Percentiles rank a stretch among this genome's conserved stretches.
Evolutionary conservation across 1,140 invertebrate species (phyloP).

Genomic region (Eueides isabella): DNA sequence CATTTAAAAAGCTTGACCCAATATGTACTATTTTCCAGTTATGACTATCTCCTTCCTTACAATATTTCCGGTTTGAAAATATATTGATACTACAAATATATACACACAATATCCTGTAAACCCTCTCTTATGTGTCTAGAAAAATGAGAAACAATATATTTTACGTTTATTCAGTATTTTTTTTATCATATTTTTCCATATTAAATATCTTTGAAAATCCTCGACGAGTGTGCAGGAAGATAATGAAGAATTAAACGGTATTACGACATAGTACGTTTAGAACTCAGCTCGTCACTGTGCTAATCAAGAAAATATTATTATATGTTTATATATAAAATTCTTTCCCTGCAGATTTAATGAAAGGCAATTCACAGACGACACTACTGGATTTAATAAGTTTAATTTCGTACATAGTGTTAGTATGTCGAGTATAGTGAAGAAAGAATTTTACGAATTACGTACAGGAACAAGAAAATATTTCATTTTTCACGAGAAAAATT

Average conservation of each 20-base stretch:
- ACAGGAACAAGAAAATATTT: no score
- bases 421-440: no score
- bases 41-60: not conserved
- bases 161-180: not conserved
- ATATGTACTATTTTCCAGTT: not conserved
- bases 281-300: not conserved
- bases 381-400: no score
- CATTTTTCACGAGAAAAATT: no score
- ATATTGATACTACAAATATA: not conserved
- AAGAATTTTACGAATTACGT: no score
- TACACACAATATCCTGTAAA: not conserved
- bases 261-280: not conserved
- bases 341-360: no score
- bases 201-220: not conserved
- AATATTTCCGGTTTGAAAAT: not conserved
- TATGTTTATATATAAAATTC: no score
- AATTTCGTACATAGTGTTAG: no score
- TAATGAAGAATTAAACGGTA: not conserved
- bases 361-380: no score
- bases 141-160: not conserved
- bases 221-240: not conserved
- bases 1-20: no score
- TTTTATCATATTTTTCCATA: constrained; percentile 1
- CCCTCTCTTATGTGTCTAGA: not conserved
- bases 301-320: not conserved